Evolutionary conservation across 2,888 invertebrate genomes (phyloP), one percentile per base, ranked within the genome.

Genomic region (Melieria picta): DNA sequence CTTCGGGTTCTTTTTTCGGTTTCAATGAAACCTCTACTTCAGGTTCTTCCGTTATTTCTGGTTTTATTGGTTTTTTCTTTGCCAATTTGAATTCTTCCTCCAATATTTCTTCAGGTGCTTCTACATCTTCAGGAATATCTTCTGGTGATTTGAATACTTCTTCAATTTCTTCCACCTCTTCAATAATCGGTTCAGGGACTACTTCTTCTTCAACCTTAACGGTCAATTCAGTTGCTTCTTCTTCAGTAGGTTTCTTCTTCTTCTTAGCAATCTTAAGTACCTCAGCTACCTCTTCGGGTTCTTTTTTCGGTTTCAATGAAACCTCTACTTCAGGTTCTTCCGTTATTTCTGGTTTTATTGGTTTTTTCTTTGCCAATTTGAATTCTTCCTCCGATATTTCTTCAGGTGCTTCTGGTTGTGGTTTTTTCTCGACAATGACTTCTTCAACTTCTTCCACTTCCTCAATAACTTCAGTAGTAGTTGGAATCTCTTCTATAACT

Each of bases 171-270:
- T 75, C 69, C 13, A 81, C 77, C 58, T 79, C 78, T 67, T 80
- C 76, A 58, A 78, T 65, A 52, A 80, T 74, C 72, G 82, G 80
- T 7, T 81, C 79, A 50, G 78, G 75, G 0, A 80, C 75, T 11
- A 80, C 46, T 77, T 84, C 82, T 52, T 84, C 84, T 57, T 83
- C 78, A 4, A 84, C 82, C 50, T 77, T 79, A 5, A 84, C 81
- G 50, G 82, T 80, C 9, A 80, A 78, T 61, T 83, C 79, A 45
- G 80, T 79, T 5, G 72, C 74, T 72, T 79, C 80, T 10, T 82
- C 81, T 64, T 79, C 79, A 0, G 75, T 75, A 65, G 81, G 82
- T 79, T 83, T 81, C 0, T 75, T 75, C 70, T 80, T 82, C 73
- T 83, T 85, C 55, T 79, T 83, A 9, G 72, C 72, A 7, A 77